Percentiles rank a stretch among this genome's conserved stretches.
Evolutionary conservation across 2,113 vertebrate genomes (phyloP).

Genomic region (Sebastes fasciatus): DNA sequence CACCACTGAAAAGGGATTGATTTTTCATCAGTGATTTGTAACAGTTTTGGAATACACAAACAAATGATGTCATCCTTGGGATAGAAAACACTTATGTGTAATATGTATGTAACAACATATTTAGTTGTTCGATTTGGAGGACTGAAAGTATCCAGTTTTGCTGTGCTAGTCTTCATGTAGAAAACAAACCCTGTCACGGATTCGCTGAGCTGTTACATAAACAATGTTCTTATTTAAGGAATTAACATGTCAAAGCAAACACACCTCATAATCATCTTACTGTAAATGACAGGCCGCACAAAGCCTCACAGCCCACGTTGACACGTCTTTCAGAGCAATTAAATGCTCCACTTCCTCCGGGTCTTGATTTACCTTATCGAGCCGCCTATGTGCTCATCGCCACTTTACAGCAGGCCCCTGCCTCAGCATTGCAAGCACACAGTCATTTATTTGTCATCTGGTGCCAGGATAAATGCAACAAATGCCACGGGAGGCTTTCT

Average conservation of each 20-base stretch:
- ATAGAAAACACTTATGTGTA: background rate
- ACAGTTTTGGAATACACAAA: background rate
- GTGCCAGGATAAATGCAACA: slow-evolving; percentile 72
- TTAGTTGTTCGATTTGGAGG: background rate
- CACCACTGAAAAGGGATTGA: background rate
- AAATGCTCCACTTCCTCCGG: slow-evolving; percentile 77
- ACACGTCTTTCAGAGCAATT: slow-evolving; percentile 77
- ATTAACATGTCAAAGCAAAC: slow-evolving; percentile 74
- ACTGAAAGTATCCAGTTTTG: background rate
- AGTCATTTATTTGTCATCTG: slow-evolving; percentile 76
- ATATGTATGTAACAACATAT: background rate
- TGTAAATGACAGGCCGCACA: slow-evolving; percentile 72
- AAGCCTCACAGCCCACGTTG: slow-evolving; percentile 68
- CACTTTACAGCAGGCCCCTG: slow-evolving; percentile 62
- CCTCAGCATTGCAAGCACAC: slow-evolving; percentile 58
- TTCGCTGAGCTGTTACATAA: slow-evolving; percentile 60
- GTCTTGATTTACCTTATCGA: slow-evolving; percentile 80
- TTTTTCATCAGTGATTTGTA: background rate
- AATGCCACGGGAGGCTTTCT: slow-evolving; percentile 66
- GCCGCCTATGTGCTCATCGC: slow-evolving; percentile 61
- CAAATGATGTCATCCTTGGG: background rate
- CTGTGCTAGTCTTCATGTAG: background rate
- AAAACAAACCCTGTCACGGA: slow-evolving; percentile 30
- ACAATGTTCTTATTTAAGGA: slow-evolving; percentile 60
- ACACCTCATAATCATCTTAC: slow-evolving; percentile 67